phyloP scores from a whole-genome alignment of 2,888 invertebrate genomes.

The Leptinotarsa haldemani region DNA sequence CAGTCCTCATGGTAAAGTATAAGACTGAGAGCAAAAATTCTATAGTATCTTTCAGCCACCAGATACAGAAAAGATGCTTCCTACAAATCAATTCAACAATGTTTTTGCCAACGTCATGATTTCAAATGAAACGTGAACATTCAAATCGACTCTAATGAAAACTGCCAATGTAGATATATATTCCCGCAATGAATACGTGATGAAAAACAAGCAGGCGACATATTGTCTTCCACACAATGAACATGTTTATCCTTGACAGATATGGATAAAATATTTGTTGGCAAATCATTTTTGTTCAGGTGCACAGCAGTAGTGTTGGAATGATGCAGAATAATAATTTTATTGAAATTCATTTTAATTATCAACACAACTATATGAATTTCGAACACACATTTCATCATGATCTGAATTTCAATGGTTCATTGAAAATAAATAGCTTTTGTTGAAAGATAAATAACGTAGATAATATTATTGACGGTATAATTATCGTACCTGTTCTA shows the following conservation, averaged over 20 bases:
- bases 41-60: no score
- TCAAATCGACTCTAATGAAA: neutral
- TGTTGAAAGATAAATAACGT: neutral
- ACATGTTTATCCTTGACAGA: conserved; percentile 19
- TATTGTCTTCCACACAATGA: conserved; percentile 19
- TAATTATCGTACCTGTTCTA: neutral
- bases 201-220: conserved; percentile 18
- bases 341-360: neutral
- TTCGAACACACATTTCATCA: neutral
- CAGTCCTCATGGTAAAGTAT: no score
- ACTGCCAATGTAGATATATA: neutral
- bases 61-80: neutral
- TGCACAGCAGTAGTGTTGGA: neutral
- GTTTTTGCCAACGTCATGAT: neutral
- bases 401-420: neutral
- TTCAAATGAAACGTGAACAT: neutral
- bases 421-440: neutral
- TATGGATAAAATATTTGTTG: conserved; percentile 5
- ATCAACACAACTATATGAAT: neutral
- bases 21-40: no score
- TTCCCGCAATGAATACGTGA: neutral
- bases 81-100: neutral
- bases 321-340: neutral
- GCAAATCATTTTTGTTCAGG: conserved; percentile 3
- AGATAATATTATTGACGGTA: no score